These are phyloP conservation scores for Accipiter cooperii DNA, from an alignment of 2,113 vertebrate genomes.

Conservation along the genomic window DNA sequence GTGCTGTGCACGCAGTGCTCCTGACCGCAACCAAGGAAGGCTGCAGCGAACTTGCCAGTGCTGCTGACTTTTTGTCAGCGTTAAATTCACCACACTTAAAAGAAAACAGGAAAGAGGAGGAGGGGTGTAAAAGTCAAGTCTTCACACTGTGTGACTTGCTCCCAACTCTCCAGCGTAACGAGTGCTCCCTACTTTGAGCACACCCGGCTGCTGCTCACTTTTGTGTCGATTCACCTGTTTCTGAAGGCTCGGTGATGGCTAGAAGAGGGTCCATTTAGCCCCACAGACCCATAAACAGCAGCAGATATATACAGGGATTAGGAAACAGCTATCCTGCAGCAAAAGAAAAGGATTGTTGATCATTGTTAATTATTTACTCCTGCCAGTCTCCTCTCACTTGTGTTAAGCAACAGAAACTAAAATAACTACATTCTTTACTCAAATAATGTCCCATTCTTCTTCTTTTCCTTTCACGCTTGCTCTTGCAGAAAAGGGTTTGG, in stretches of 20 bases:
- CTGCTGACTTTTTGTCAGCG: neutral
- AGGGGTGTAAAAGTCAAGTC: neutral
- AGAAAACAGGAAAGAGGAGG: neutral
- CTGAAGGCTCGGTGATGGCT: neutral
- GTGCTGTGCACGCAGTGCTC: fast-evolving
- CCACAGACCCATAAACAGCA: neutral
- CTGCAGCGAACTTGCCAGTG: neutral
- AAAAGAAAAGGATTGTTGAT: neutral
- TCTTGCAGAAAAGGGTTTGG: neutral
- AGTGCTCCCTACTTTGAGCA: neutral
- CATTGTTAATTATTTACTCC: slow-evolving; percentile 29
- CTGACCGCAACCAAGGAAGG: neutral
- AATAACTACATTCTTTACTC: neutral
- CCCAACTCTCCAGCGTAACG: fast-evolving
- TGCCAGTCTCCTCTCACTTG: neutral
- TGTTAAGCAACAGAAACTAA: neutral
- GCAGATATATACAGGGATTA: neutral
- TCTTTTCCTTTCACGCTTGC: neutral
- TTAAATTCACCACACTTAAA: neutral
- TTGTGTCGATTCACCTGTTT: neutral
- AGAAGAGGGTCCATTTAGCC: neutral
- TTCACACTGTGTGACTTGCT: neutral
- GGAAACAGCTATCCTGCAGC: neutral
- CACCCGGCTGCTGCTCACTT: neutral
- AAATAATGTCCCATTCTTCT: neutral